phyloP scores from a whole-genome alignment of 2,888 invertebrate species.

The Galerucella calmariensis region DNA sequence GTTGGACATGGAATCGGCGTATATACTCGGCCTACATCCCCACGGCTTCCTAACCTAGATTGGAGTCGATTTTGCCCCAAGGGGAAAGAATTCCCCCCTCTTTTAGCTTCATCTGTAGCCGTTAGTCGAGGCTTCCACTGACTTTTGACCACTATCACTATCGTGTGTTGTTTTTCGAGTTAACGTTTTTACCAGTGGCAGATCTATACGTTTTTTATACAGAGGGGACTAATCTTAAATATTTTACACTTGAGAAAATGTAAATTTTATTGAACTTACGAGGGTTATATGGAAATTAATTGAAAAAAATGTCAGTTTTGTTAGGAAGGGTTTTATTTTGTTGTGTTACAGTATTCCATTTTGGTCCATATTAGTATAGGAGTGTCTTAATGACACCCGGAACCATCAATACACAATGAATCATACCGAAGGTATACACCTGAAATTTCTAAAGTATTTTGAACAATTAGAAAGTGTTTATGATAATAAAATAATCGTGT shows the following conservation, averaged over 20 bases:
- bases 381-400: too few species aligned
- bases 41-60: slow-evolving; percentile 63
- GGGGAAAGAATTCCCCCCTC: slow-evolving; percentile 49
- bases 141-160: slow-evolving; percentile 57
- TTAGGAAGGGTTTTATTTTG: too few species aligned
- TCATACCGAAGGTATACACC: too few species aligned
- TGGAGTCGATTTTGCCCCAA: slow-evolving; percentile 48
- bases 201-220: neutral
- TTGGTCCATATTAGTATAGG: too few species aligned
- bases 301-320: too few species aligned
- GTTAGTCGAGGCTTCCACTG: slow-evolving; percentile 44
- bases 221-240: too few species aligned
- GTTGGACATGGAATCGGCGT: slow-evolving; percentile 55
- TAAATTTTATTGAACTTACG: too few species aligned
- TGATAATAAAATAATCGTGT: too few species aligned
- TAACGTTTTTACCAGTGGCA: slow-evolving; percentile 9
- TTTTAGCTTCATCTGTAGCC: slow-evolving; percentile 24
- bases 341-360: too few species aligned
- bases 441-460: neutral
- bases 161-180: slow-evolving; percentile 39
- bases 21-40: slow-evolving; percentile 66
- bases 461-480: neutral
- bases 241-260: too few species aligned
- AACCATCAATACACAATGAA: too few species aligned
- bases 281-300: too few species aligned